Evolutionary conservation across 1,140 invertebrate species (phyloP).

Genomic region (Paraescarpia echinospica): DNA sequence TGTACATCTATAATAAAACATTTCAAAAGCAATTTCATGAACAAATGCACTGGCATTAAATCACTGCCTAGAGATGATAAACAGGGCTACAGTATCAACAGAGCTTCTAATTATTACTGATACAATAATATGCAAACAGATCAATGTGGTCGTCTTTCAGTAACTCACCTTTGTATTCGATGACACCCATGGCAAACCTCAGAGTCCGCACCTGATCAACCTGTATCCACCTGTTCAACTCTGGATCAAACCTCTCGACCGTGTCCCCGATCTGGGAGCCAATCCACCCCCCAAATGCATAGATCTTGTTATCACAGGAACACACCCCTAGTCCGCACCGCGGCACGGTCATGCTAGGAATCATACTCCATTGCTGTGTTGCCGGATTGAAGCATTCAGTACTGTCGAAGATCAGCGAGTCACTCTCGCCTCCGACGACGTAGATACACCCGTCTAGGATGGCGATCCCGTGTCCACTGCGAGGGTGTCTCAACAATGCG

Average conservation of each 20-base stretch:
- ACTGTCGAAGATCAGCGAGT: constrained; percentile 83
- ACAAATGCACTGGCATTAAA: too few relatives aligned
- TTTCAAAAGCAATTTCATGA: too few relatives aligned
- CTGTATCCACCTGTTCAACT: constrained; percentile 73
- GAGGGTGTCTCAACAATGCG: constrained; percentile 33
- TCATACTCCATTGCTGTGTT: constrained; percentile 63
- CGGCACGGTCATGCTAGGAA: constrained; percentile 76
- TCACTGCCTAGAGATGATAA: too few relatives aligned
- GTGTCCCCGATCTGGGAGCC: constrained; percentile 85
- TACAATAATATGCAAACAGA: too few relatives aligned
- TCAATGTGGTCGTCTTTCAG: constrained; percentile 9
- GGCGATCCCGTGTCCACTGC: constrained; percentile 41
- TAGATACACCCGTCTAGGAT: constrained; percentile 42
- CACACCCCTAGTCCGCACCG: constrained; percentile 87
- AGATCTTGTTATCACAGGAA: constrained; percentile 78
- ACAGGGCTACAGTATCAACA: too few relatives aligned
- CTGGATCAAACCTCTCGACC: constrained; percentile 85
- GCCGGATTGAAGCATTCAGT: constrained; percentile 82
- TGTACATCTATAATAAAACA: too few relatives aligned
- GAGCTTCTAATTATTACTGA: too few relatives aligned
- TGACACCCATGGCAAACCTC: constrained; percentile 88
- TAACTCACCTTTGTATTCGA: constrained; percentile 76
- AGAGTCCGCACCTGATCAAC: constrained; percentile 75
- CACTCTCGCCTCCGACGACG: constrained; percentile 63
- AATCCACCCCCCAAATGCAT: constrained; percentile 90